Evolutionary conservation across 1,140 invertebrate genomes (phyloP).

Genomic region (Ceratosolen solmsi): DNA sequence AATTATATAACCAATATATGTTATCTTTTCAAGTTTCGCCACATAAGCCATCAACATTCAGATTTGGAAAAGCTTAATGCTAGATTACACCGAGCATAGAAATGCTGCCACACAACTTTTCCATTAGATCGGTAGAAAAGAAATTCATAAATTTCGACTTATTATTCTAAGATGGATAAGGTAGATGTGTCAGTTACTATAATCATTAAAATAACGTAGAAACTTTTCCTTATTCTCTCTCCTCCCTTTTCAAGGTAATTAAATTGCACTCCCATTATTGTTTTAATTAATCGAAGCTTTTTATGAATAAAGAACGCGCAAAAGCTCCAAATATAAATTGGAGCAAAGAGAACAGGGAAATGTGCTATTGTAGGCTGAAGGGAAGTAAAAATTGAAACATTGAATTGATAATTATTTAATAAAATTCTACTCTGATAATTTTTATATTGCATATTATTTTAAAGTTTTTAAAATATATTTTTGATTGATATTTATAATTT

Average conservation of each 20-base stretch:
- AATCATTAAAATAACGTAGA: background rate
- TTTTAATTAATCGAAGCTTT: slow-evolving; percentile 8
- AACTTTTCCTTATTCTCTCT: background rate
- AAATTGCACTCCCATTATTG: background rate
- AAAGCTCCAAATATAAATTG: background rate
- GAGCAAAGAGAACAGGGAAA: background rate
- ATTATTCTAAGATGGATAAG: slow-evolving; percentile 4
- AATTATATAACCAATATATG: background rate
- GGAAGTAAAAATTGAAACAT: too few species aligned
- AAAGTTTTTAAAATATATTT: too few species aligned
- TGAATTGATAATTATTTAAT: too few species aligned
- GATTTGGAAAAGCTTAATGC: background rate
- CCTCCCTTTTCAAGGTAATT: background rate
- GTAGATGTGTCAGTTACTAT: background rate
- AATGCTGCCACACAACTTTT: background rate
- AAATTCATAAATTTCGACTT: slow-evolving; percentile 14
- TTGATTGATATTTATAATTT: too few species aligned
- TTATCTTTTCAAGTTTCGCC: too few species aligned
- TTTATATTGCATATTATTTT: too few species aligned
- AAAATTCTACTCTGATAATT: too few species aligned
- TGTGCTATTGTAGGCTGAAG: too few species aligned
- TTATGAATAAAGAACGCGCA: background rate
- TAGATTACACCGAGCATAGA: background rate
- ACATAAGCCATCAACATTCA: background rate
- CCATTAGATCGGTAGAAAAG: background rate